Conservation (phyloP, 1,140 invertebrate genomes). For the Hylaeus volcanicus region DNA sequence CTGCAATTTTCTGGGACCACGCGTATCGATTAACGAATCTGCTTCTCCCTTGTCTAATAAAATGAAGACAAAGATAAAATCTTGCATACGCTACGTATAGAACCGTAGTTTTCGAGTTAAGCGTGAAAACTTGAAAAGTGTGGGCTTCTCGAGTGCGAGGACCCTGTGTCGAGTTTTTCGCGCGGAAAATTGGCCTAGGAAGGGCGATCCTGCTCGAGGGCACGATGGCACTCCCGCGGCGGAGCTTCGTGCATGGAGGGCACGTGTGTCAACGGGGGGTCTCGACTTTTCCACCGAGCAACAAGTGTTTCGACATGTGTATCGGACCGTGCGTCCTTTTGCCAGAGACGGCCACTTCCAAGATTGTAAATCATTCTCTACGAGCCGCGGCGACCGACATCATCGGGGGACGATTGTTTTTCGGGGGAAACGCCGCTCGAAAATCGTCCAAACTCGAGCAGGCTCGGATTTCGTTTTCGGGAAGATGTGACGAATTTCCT, state of each 20-base stretch:
- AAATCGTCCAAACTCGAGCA: neutral
- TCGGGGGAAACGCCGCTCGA: neutral
- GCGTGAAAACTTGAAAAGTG: no score
- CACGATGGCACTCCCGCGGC: conserved; percentile 23
- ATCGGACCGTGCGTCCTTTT: conserved; percentile 31
- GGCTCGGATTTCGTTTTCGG: neutral
- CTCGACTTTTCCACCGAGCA: conserved; percentile 69
- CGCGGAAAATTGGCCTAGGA: conserved; percentile 1
- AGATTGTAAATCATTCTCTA: conserved; percentile 43
- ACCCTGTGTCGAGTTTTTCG: neutral
- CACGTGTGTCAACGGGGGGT: conserved; percentile 73
- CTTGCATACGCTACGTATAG: no score
- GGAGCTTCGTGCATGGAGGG: conserved; percentile 60
- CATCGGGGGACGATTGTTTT: neutral
- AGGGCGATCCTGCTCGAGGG: neutral
- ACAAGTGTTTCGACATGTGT: conserved; percentile 76
- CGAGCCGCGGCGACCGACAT: conserved; percentile 18
- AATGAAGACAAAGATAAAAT: no score
- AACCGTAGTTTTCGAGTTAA: neutral
- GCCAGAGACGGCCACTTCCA: neutral
- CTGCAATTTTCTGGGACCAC: no score
- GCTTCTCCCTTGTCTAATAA: no score
- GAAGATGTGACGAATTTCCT: no score
- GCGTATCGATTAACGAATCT: no score
- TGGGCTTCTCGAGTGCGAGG: no score